phyloP scores from a whole-genome alignment of 1,140 invertebrate species.

The Formica exsecta region DNA sequence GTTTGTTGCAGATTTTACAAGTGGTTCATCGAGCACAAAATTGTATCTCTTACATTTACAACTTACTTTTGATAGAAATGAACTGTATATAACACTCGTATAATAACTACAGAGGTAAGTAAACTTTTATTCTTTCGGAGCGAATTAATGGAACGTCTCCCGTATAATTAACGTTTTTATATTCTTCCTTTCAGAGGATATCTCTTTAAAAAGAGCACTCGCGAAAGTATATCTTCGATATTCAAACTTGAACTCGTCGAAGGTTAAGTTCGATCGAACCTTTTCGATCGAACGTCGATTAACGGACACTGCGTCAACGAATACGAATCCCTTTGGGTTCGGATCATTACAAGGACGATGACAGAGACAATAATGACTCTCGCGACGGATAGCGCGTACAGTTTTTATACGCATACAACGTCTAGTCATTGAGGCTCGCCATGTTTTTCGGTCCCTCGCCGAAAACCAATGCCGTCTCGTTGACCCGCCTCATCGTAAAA shows the following conservation, averaged over 20 bases:
- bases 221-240: background rate
- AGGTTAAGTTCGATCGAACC: constrained; percentile 22
- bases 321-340: background rate
- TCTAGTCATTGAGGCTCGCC: constrained; percentile 70
- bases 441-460: constrained; percentile 59
- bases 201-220: background rate
- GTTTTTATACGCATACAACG: constrained; percentile 20
- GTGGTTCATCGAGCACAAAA: too few relatives aligned
- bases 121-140: background rate
- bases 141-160: background rate
- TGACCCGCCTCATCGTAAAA: background rate
- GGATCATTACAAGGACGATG: background rate
- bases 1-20: too few relatives aligned
- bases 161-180: background rate
- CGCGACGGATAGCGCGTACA: constrained; percentile 1
- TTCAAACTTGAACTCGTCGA: background rate
- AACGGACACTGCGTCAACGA: background rate
- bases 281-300: background rate
- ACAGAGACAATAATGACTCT: background rate
- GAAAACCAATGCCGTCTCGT: constrained; percentile 28
- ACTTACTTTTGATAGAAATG: background rate
- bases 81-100: too few relatives aligned
- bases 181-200: background rate
- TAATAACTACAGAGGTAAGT: background rate
- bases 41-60: background rate